Conservation (phyloP, 1,140 invertebrate species). For the Brachionus asplanchnoidis region DNA sequence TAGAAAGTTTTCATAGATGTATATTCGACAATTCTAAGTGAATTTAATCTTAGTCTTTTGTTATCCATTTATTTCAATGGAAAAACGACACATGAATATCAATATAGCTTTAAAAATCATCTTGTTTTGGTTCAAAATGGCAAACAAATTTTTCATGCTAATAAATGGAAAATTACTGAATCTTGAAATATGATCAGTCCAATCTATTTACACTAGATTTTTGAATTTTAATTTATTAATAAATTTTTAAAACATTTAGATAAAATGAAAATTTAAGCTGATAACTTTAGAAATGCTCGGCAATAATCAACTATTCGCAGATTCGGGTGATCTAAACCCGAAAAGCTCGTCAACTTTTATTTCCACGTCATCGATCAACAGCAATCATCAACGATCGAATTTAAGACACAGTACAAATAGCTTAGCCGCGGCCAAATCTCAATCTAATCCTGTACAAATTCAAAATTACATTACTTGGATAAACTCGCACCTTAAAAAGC, state of each 20-base stretch:
- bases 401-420: background rate
- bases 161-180: background rate
- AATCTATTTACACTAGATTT: background rate
- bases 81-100: conserved; percentile 6
- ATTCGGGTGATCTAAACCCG: background rate
- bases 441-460: conserved; percentile 46
- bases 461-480: conserved; percentile 58
- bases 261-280: background rate
- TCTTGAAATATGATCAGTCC: no score
- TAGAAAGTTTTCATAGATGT: background rate
- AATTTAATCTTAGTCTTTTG: background rate
- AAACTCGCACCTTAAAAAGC: conserved; percentile 58
- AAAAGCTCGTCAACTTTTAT: conserved; percentile 18
- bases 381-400: background rate
- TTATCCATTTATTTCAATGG: background rate
- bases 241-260: background rate
- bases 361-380: background rate
- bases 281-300: background rate
- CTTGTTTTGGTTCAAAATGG: background rate
- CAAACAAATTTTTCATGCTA: background rate
- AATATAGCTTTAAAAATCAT: background rate
- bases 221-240: background rate
- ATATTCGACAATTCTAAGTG: background rate
- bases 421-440: background rate
- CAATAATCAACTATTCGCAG: conserved; percentile 11